phyloP scores from a whole-genome alignment of 2,888 invertebrate genomes.

The Trissolcus japonicus region DNA sequence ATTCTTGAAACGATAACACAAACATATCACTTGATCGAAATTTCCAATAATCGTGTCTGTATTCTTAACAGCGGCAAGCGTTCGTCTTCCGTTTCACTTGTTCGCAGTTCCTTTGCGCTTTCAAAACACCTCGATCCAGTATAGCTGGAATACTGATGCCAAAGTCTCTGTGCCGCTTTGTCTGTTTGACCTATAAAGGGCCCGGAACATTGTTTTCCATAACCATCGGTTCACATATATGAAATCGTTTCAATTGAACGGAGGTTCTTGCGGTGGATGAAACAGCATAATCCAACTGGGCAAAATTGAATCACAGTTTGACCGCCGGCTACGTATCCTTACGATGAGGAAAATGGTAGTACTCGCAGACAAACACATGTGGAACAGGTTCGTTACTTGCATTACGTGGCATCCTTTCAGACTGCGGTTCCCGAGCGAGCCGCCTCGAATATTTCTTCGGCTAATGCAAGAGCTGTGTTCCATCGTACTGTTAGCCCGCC shows the following conservation, averaged over 20 bases:
- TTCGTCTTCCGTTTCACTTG: not conserved
- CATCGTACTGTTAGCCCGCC: conserved; percentile 61
- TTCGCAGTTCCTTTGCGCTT: not conserved
- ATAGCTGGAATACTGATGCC: not conserved
- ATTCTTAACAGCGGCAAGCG: not conserved
- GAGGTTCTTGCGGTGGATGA: conserved; percentile 19
- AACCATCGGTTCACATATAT: conserved; percentile 8
- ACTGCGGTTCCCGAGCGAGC: conserved; percentile 54
- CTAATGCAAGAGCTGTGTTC: conserved; percentile 74
- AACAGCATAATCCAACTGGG: conserved; percentile 52
- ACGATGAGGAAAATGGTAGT: conserved; percentile 25
- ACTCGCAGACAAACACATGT: conserved; percentile 52
- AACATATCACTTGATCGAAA: too few relatives aligned
- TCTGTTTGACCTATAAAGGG: conserved; percentile 5
- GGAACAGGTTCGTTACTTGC: conserved; percentile 51
- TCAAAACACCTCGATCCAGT: not conserved
- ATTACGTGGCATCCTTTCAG: conserved; percentile 49
- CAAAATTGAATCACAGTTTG: conserved; percentile 57
- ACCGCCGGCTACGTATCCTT: conserved; percentile 47
- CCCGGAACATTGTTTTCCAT: conserved; percentile 9
- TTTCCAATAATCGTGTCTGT: not conserved
- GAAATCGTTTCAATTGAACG: conserved; percentile 16
- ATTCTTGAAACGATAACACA: too few relatives aligned
- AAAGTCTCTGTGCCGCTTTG: not conserved
- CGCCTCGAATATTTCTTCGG: conserved; percentile 73